Percentiles rank a stretch among this genome's conserved stretches.
These are phyloP conservation scores for Pomacea maculata DNA, from an alignment of 1,140 invertebrate species.

Conservation along the genomic window DNA sequence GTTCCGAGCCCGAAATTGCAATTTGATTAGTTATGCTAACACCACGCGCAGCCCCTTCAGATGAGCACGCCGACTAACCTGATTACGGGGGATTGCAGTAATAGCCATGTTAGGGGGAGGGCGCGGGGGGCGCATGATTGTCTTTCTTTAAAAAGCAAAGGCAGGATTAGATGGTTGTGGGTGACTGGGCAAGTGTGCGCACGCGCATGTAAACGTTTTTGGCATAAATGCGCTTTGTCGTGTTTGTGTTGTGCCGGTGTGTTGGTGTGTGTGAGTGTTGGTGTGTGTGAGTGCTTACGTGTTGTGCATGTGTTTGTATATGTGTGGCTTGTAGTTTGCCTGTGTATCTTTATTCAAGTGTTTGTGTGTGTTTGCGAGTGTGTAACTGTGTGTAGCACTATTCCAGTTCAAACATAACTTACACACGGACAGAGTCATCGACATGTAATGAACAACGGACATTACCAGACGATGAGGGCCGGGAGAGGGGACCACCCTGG, in stretches of 20 bases:
- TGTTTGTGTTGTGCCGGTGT: not conserved
- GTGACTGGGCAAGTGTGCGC: not conserved
- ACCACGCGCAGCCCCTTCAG: no score
- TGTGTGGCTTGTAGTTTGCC: not conserved
- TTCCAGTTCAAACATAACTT: no score
- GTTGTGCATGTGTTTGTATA: not conserved
- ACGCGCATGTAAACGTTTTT: not conserved
- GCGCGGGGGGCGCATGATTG: not conserved
- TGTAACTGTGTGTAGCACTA: not conserved
- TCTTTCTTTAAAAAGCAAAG: not conserved
- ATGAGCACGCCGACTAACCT: no score
- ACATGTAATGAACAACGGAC: no score
- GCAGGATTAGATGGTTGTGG: not conserved
- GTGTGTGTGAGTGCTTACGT: not conserved
- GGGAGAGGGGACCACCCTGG: no score
- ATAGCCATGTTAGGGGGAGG: not conserved
- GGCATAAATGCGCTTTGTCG: not conserved
- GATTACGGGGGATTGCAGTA: no score
- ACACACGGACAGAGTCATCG: no score
- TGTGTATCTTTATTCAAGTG: conserved; percentile 10
- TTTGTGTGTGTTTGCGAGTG: conserved; percentile 14
- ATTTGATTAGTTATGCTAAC: no score
- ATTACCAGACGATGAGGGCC: no score
- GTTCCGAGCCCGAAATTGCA: no score
- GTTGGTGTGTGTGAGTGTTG: not conserved